These are phyloP conservation scores for Eretmochelys imbricata DNA, from an alignment of 2,113 vertebrate species.

Conservation along the genomic window DNA sequence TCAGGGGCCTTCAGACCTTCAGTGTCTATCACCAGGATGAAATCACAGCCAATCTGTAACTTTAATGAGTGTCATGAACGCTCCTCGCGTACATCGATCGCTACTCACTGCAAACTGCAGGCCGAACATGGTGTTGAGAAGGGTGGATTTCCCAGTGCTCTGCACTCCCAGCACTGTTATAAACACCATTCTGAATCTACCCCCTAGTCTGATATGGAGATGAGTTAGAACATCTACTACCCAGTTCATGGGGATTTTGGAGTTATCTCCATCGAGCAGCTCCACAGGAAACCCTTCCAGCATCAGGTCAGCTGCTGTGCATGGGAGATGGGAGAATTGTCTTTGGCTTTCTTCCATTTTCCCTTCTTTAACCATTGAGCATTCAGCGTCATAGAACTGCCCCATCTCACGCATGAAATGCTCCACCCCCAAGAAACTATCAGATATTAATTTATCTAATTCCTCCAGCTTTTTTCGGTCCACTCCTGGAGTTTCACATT, in stretches of 20 bases:
- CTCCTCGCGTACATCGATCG: neutral
- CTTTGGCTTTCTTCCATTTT: no score
- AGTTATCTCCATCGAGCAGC: no score
- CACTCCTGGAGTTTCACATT: neutral
- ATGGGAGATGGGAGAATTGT: neutral
- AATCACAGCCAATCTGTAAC: constrained; percentile 75
- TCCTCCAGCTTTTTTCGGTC: no score
- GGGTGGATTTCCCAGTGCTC: neutral
- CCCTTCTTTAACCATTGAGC: no score
- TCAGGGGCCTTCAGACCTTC: no score
- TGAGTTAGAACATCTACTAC: no score
- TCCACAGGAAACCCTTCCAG: neutral
- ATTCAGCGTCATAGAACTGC: no score
- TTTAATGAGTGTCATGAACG: constrained; percentile 27
- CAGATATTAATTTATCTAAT: no score
- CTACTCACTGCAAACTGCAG: neutral
- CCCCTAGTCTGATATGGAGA: no score
- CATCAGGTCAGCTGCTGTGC: neutral
- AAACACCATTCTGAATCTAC: constrained; percentile 69
- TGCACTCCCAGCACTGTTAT: constrained; percentile 53
- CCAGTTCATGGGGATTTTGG: no score
- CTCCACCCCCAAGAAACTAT: no score
- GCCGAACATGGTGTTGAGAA: constrained; percentile 21
- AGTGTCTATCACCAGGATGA: constrained; percentile 73
- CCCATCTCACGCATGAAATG: no score